Evolutionary conservation across 2,113 vertebrate species (phyloP).

Genomic region (Apodemus speciosus): DNA sequence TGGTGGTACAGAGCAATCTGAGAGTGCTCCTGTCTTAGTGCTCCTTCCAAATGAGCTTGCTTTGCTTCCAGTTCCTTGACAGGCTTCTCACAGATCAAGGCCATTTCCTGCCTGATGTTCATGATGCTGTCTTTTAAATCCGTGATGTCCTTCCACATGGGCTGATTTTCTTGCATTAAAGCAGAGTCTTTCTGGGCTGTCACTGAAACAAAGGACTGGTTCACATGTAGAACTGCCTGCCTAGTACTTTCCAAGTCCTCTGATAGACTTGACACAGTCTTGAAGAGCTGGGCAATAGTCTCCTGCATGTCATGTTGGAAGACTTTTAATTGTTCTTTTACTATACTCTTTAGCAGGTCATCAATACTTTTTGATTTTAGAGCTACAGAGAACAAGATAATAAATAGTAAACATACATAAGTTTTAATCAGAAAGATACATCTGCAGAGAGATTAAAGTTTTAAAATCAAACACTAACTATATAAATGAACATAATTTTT

Average conservation of each 20-base stretch:
- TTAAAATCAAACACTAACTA: constrained; percentile 46
- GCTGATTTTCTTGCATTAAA: constrained; percentile 69
- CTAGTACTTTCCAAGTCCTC: constrained; percentile 85
- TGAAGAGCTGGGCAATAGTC: constrained; percentile 84
- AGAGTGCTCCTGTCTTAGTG: constrained; percentile 78
- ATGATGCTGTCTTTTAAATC: constrained; percentile 82
- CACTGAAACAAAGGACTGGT: constrained; percentile 76
- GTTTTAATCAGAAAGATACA: not conserved
- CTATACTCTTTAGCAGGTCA: constrained; percentile 82
- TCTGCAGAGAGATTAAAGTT: constrained; percentile 10
- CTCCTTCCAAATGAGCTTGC: constrained; percentile 81
- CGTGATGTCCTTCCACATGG: constrained; percentile 79
- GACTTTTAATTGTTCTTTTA: constrained; percentile 82
- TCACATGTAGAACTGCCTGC: constrained; percentile 81
- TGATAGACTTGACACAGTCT: constrained; percentile 85
- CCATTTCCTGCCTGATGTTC: constrained; percentile 83
- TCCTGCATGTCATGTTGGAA: constrained; percentile 84
- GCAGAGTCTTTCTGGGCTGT: constrained; percentile 76
- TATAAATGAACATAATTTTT: not conserved
- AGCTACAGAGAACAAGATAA: constrained; percentile 73
- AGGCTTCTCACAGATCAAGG: constrained; percentile 78
- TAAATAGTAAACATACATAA: constrained; percentile 28
- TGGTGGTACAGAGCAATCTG: constrained; percentile 81
- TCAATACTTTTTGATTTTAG: constrained; percentile 84
- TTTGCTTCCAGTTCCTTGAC: constrained; percentile 84